These are phyloP conservation scores for Philereme vetulata DNA, from an alignment of 2,888 invertebrate species.

Conservation along the genomic window DNA sequence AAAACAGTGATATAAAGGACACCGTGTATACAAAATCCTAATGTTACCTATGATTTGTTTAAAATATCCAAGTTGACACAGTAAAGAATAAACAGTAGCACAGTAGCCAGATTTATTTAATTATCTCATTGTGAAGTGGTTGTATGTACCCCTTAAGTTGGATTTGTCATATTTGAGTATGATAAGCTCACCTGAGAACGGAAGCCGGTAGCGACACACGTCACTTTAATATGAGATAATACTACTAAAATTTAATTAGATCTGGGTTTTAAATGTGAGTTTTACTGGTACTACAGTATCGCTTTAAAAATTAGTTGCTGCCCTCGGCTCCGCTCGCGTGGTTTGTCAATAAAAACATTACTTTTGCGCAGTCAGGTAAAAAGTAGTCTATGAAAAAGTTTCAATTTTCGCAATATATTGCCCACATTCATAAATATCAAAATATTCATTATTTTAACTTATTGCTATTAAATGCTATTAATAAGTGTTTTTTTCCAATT, in stretches of 20 bases:
- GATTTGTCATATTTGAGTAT: slow-evolving; percentile 75
- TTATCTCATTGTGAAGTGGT: slow-evolving; percentile 46
- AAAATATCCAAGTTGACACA: slow-evolving; percentile 10
- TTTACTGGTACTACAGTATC: not conserved
- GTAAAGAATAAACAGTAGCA: slow-evolving; percentile 7
- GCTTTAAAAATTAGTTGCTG: no score
- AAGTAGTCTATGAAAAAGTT: no score
- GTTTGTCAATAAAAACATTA: no score
- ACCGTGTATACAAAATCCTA: no score
- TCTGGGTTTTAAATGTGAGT: slow-evolving; percentile 6
- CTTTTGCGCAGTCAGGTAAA: no score
- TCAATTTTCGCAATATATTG: no score
- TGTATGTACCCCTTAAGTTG: slow-evolving; percentile 52
- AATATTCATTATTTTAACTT: no score
- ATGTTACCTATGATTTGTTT: not conserved
- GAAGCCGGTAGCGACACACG: slow-evolving; percentile 66
- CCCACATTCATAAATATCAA: no score
- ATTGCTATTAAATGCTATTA: no score
- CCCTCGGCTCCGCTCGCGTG: no score
- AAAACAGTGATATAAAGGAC: no score
- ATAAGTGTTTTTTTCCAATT: no score
- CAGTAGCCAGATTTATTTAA: slow-evolving; percentile 30
- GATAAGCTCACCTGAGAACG: slow-evolving; percentile 76
- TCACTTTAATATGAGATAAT: slow-evolving; percentile 59
- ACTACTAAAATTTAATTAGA: slow-evolving; percentile 33